Evolutionary conservation across 2,113 vertebrate species (phyloP).

Genomic region (Pelmatolapia mariae): DNA sequence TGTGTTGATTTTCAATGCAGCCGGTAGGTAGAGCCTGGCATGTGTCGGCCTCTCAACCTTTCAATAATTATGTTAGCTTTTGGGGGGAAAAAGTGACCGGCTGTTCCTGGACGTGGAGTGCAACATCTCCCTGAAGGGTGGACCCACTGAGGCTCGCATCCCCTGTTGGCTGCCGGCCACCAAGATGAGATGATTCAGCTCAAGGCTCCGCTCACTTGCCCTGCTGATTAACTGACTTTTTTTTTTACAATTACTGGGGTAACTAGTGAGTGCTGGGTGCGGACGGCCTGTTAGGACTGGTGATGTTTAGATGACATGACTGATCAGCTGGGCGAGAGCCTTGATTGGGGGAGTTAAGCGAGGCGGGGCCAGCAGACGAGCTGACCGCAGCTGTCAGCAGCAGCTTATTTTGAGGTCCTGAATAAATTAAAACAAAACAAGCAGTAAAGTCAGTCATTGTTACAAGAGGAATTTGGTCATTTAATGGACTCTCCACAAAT

Average conservation of each 20-base stretch:
- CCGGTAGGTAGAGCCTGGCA: conserved; percentile 5
- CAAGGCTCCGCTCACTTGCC: background rate
- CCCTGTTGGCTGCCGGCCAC: background rate
- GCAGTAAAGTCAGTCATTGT: background rate
- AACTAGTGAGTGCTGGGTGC: background rate
- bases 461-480: background rate
- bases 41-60: background rate
- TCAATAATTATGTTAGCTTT: conserved; percentile 37
- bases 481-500: conserved; percentile 5
- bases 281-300: background rate
- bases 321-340: conserved; percentile 1
- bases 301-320: background rate
- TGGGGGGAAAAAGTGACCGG: conserved; percentile 25
- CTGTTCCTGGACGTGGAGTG: conserved; percentile 34
- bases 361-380: background rate
- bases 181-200: conserved; percentile 19
- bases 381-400: conserved; percentile 32
- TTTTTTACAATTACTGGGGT: background rate
- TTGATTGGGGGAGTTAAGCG: background rate
- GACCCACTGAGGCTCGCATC: background rate
- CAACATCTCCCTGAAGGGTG: conserved; percentile 15
- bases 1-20: conserved; percentile 22
- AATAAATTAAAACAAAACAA: background rate
- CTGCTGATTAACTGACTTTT: conserved; percentile 9
- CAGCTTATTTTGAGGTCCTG: background rate